phyloP scores from a whole-genome alignment of 2,113 vertebrate genomes.

The Pituophis catenifer region DNA sequence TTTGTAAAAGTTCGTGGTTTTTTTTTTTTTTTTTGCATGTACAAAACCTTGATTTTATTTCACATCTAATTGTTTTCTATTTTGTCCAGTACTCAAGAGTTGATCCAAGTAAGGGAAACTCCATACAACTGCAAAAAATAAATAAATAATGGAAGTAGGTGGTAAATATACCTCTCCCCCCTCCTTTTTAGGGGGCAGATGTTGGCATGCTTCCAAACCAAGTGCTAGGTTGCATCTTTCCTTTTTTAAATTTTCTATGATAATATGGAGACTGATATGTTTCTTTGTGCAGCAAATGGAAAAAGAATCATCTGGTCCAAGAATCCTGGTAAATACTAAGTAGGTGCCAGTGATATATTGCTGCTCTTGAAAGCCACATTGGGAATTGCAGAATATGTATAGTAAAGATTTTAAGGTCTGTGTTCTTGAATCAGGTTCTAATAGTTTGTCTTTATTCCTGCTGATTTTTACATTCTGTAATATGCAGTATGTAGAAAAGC shows the following conservation, averaged over 20 bases:
- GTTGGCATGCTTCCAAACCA: not conserved
- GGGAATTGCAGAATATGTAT: not conserved
- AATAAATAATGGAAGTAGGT: not conserved
- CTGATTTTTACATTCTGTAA: not conserved
- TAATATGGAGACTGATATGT: not conserved
- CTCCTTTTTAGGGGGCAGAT: not conserved
- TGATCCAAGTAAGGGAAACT: not conserved
- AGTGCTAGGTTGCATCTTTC: not conserved
- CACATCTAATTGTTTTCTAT: not conserved
- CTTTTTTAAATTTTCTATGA: not conserved
- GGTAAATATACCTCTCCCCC: not conserved
- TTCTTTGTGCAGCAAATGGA: not conserved
- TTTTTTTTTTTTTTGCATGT: not conserved
- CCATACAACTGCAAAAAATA: not conserved
- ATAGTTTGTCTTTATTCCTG: not conserved
- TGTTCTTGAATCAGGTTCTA: not conserved
- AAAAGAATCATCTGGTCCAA: not conserved
- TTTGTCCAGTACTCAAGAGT: not conserved
- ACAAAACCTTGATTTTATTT: not conserved
- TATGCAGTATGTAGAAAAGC: not conserved
- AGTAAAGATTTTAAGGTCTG: not conserved
- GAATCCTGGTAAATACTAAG: not conserved
- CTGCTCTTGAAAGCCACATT: not conserved
- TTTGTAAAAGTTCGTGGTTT: not conserved
- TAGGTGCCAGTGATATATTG: not conserved